Evolutionary conservation across 1,140 invertebrate species (phyloP).

Genomic region (Ips typographus): DNA sequence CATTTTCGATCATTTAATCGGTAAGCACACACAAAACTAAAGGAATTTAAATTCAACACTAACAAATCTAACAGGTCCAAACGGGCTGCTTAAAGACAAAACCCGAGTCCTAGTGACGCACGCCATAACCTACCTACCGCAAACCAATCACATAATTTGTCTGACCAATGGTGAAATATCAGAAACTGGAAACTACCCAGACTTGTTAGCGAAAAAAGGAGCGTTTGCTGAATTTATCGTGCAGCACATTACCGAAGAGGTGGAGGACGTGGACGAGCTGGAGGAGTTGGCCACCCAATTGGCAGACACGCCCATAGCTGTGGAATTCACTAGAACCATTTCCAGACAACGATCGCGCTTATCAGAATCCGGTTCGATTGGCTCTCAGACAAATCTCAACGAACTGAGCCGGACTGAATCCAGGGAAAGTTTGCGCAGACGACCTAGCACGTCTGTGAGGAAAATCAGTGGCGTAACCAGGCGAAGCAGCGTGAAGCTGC

Average conservation of each 20-base stretch:
- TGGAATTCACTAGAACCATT: conserved; percentile 65
- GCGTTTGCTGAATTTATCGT: conserved; percentile 80
- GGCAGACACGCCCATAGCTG: conserved; percentile 65
- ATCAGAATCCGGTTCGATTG: conserved; percentile 62
- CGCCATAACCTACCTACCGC: conserved; percentile 82
- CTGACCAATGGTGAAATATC: conserved; percentile 80
- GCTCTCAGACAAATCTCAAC: conserved; percentile 43
- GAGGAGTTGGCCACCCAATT: conserved; percentile 75
- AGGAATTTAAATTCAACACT: neutral
- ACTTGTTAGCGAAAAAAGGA: conserved; percentile 76
- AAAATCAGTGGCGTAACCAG: conserved; percentile 9
- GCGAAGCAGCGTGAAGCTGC: conserved; percentile 37
- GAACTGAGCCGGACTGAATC: conserved; percentile 32
- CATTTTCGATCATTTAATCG: conserved; percentile 83
- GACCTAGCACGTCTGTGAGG: conserved; percentile 36
- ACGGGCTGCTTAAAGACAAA: conserved; percentile 72
- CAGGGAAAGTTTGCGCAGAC: conserved; percentile 37
- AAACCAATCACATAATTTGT: conserved; percentile 85
- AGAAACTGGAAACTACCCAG: conserved; percentile 80
- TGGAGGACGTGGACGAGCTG: conserved; percentile 57
- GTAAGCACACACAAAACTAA: conserved; percentile 3
- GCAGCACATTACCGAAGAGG: conserved; percentile 63
- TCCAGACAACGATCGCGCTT: conserved; percentile 57
- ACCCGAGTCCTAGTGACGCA: conserved; percentile 87
- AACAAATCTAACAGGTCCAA: conserved; percentile 10